Conservation (phyloP, 2,888 invertebrate genomes). For the Noctua fimbriata region DNA sequence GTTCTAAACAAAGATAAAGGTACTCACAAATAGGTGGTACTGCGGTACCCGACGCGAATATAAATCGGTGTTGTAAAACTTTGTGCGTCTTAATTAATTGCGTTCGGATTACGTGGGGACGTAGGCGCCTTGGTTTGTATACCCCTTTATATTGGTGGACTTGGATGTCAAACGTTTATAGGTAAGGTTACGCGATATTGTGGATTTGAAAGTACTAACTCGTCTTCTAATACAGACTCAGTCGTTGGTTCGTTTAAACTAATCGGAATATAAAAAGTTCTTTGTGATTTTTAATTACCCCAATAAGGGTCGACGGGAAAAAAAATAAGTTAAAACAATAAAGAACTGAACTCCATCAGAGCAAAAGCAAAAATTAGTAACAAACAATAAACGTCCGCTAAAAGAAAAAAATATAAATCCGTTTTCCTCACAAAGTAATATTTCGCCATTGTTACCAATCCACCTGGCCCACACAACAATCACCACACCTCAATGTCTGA, state of each 20-base stretch:
- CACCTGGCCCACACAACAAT: conserved; percentile 71
- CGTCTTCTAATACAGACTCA: background rate
- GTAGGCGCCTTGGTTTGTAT: conserved; percentile 63
- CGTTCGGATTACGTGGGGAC: conserved; percentile 78
- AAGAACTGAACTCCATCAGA: background rate
- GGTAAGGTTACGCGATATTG: background rate
- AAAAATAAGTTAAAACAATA: conserved; percentile 12
- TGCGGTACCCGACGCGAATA: conserved; percentile 78
- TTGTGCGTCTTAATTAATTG: conserved; percentile 85
- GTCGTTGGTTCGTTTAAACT: background rate
- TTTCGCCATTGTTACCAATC: conserved; percentile 62
- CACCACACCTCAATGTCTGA: conserved; percentile 83
- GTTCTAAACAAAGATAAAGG: conserved; percentile 72
- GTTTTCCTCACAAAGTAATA: conserved; percentile 46
- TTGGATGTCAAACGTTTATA: conserved; percentile 22
- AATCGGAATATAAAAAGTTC: background rate
- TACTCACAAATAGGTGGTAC: conserved; percentile 71
- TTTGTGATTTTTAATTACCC: background rate
- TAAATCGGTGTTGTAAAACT: conserved; percentile 84
- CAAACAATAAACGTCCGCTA: conserved; percentile 32
- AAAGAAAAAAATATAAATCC: conserved; percentile 16
- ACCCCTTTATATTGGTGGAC: conserved; percentile 30
- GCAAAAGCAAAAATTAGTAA: conserved; percentile 13
- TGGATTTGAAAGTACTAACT: background rate
- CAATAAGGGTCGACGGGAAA: background rate